These are phyloP conservation scores for Anguilla obscura DNA, from an alignment of 2,797 vertebrate species.

Conservation along the genomic window DNA sequence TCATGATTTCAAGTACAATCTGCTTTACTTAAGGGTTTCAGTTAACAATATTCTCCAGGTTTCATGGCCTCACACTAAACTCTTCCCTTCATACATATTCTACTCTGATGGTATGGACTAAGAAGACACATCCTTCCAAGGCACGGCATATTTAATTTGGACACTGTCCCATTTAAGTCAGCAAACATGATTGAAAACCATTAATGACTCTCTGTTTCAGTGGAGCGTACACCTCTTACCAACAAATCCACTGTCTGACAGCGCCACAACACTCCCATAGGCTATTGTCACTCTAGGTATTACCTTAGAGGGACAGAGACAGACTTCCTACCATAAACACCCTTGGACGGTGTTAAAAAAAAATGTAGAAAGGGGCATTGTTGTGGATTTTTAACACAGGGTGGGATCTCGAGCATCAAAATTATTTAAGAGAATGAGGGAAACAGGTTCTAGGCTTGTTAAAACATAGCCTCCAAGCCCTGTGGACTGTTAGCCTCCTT, in stretches of 20 bases:
- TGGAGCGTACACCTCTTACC: neutral
- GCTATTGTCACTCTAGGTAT: slow-evolving; percentile 23
- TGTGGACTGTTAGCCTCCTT: slow-evolving; percentile 44
- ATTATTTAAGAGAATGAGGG: slow-evolving; percentile 42
- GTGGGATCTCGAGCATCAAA: slow-evolving; percentile 45
- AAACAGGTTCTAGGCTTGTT: slow-evolving; percentile 11
- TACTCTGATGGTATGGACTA: neutral
- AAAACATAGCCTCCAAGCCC: slow-evolving; percentile 34
- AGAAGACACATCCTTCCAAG: neutral
- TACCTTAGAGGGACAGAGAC: slow-evolving; percentile 47
- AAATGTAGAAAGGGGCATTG: slow-evolving; percentile 33
- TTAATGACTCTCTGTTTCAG: neutral
- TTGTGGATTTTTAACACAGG: slow-evolving; percentile 23
- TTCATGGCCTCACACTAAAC: neutral
- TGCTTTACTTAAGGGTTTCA: neutral
- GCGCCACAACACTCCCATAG: neutral
- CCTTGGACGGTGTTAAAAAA: slow-evolving; percentile 38
- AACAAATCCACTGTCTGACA: neutral
- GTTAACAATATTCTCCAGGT: neutral
- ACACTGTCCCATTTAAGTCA: neutral
- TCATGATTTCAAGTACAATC: too few relatives aligned
- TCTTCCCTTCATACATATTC: neutral
- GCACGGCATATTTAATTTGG: neutral
- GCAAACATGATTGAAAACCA: neutral
- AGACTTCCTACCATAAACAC: slow-evolving; percentile 44